A percentile compares a stretch with the other conserved stretches of the same genome.
Evolutionary conservation across 2,888 invertebrate species (phyloP).

Genomic region (Pedicia rivosa): DNA sequence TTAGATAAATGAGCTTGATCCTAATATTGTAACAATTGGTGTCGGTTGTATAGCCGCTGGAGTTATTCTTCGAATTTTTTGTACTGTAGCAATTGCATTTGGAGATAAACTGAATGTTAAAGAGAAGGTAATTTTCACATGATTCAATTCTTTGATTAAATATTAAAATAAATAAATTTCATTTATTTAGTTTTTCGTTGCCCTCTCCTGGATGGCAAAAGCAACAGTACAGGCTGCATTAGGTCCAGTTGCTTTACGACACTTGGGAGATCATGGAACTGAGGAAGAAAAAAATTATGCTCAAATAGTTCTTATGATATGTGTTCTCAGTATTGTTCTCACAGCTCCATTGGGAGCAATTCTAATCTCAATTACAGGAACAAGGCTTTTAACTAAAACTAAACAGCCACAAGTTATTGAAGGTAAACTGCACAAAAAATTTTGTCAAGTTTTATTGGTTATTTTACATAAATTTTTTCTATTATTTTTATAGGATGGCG

Average conservation of each 20-base stretch:
- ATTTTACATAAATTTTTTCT: not conserved
- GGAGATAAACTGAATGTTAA: slow-evolving; percentile 69
- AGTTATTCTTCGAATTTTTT: slow-evolving; percentile 45
- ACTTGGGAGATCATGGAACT: slow-evolving; percentile 29
- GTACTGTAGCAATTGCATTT: slow-evolving; percentile 51
- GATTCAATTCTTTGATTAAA: not conserved
- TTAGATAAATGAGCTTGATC: slow-evolving; percentile 51
- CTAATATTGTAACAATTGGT: slow-evolving; percentile 50
- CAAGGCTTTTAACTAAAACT: slow-evolving; percentile 60
- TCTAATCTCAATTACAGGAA: slow-evolving; percentile 62
- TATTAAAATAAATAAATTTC: not conserved
- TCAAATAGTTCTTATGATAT: slow-evolving; percentile 54
- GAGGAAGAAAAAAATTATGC: slow-evolving; percentile 43
- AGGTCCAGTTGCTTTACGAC: slow-evolving; percentile 59
- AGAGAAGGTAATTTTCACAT: slow-evolving; percentile 41
- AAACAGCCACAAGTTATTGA: slow-evolving; percentile 48
- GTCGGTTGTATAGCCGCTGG: slow-evolving; percentile 50
- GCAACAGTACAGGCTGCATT: slow-evolving; percentile 93
- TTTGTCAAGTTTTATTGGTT: not conserved
- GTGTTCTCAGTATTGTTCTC: slow-evolving; percentile 66
- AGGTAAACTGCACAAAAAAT: slow-evolving; percentile 31
- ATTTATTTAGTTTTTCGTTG: slow-evolving; percentile 49
- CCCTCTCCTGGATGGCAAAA: slow-evolving; percentile 88
- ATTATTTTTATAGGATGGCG: slow-evolving; percentile 48
- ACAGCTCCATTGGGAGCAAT: slow-evolving; percentile 76